Evolutionary conservation across 2,797 vertebrate species (phyloP).

Genomic region (Odontamblyopus rebecca): DNA sequence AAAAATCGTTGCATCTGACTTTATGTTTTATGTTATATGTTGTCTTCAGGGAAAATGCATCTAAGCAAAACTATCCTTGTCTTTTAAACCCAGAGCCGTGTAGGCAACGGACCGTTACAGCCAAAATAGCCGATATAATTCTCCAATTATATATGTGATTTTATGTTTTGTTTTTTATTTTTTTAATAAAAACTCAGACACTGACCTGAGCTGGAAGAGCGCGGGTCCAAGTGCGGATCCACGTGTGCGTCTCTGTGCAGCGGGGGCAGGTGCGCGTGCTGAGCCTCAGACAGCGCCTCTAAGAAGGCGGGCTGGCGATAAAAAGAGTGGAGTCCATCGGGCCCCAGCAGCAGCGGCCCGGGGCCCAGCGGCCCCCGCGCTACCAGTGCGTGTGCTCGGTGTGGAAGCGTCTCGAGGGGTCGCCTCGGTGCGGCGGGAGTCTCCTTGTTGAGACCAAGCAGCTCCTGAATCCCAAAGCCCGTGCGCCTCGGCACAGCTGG

Average conservation of each 20-base stretch:
- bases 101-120: background rate
- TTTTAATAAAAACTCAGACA: background rate
- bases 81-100: background rate
- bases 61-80: background rate
- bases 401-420: constrained; percentile 85
- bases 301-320: constrained; percentile 93
- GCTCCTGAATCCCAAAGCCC: constrained; percentile 97
- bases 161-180: background rate
- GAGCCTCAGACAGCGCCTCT: constrained; percentile 91
- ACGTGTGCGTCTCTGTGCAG: constrained; percentile 79
- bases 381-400: constrained; percentile 86
- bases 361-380: constrained; percentile 87
- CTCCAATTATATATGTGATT: too few species aligned
- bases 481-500: constrained; percentile 85
- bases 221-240: constrained; percentile 82
- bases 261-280: constrained; percentile 88
- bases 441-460: constrained; percentile 95
- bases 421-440: constrained; percentile 82
- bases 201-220: constrained; percentile 92
- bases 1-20: background rate
- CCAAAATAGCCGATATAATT: background rate
- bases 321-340: constrained; percentile 89
- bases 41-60: background rate
- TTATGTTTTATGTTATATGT: background rate
- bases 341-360: constrained; percentile 85